Conservation (phyloP, 1,140 invertebrate genomes). For the Lepidurus packardi region DNA sequence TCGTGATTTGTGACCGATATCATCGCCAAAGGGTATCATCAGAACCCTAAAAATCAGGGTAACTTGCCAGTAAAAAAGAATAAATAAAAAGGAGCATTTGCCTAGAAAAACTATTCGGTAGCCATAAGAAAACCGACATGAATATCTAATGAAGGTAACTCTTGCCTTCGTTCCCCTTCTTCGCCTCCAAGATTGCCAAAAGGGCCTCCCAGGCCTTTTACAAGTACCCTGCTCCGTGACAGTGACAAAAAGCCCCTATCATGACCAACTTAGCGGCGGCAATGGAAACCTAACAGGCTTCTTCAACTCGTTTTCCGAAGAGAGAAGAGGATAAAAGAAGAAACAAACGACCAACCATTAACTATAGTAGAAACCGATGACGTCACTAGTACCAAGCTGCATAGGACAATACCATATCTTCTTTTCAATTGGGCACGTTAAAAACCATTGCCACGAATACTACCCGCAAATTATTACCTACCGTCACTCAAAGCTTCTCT, state of each 20-base stretch:
- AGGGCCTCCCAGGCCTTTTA: not conserved
- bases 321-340: not conserved
- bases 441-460: not conserved
- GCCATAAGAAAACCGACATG: conserved; percentile 1
- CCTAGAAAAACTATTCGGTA: not conserved
- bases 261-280: not conserved
- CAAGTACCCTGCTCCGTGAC: not conserved
- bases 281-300: conserved; percentile 17
- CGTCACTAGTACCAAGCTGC: not conserved
- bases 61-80: not conserved
- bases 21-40: not conserved
- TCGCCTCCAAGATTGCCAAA: not conserved
- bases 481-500: no score
- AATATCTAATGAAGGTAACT: conserved; percentile 13
- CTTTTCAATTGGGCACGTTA: not conserved
- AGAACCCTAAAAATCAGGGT: not conserved
- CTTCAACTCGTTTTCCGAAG: not conserved
- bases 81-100: not conserved
- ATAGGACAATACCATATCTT: not conserved
- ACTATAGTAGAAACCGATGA: not conserved
- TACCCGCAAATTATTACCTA: not conserved
- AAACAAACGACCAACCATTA: conserved; percentile 6
- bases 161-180: not conserved
- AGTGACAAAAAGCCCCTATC: conserved; percentile 8
- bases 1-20: not conserved